Conservation (phyloP, 2,113 vertebrate species). For the Oreotrochilus melanogaster region DNA sequence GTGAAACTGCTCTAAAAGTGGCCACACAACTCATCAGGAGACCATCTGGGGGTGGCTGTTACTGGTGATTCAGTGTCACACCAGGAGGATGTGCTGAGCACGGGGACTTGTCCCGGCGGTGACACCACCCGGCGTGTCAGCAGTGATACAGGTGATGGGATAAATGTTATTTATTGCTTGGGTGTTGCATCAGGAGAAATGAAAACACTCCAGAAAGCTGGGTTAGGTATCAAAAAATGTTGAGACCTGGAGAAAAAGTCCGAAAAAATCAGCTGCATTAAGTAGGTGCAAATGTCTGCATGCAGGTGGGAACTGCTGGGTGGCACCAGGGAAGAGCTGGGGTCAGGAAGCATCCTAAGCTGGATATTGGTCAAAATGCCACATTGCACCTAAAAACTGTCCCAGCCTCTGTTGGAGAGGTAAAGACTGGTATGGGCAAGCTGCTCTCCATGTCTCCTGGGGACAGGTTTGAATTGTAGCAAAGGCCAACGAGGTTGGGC, state of each 20-base stretch:
- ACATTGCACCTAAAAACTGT: fast-evolving
- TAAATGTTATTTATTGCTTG: fast-evolving
- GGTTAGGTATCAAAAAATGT: background rate
- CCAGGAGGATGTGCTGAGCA: background rate
- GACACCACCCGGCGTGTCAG: background rate
- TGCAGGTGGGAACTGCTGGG: background rate
- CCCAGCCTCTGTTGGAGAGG: background rate
- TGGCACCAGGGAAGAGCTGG: background rate
- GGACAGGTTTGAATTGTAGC: background rate
- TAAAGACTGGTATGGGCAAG: background rate
- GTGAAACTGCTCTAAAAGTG: background rate
- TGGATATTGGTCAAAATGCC: background rate
- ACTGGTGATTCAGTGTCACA: background rate
- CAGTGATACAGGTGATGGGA: background rate
- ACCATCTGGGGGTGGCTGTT: background rate
- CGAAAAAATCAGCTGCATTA: background rate
- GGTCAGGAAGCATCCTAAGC: background rate
- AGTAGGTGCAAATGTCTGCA: background rate
- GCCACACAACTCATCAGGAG: background rate
- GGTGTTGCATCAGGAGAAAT: fast-evolving
- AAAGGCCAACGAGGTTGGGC: background rate
- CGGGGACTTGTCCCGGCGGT: background rate
- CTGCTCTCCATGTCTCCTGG: background rate
- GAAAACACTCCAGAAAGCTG: background rate
- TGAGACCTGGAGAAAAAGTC: background rate